Evolutionary conservation across 1,140 invertebrate genomes (phyloP).

Genomic region (Marisa cornuarietis): DNA sequence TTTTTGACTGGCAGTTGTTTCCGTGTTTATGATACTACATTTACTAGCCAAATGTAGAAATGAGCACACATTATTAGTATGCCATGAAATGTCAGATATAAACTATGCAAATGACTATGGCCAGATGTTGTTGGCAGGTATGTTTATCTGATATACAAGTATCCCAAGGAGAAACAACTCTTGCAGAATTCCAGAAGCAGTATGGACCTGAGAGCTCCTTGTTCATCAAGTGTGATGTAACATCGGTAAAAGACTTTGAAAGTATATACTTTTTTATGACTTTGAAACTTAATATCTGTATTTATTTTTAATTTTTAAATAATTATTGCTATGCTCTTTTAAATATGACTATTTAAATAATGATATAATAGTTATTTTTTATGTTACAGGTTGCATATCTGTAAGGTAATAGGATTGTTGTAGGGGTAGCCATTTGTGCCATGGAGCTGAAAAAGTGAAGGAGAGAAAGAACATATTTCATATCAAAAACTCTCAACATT

Average conservation of each 20-base stretch:
- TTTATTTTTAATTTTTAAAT: too few species aligned
- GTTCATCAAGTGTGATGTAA: conserved; percentile 78
- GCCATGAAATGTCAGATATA: not conserved
- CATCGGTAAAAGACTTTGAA: conserved; percentile 78
- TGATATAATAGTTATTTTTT: not conserved
- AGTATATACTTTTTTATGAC: conserved; percentile 60
- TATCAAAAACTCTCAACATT: not conserved
- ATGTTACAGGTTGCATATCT: not conserved
- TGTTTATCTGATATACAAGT: conserved; percentile 29
- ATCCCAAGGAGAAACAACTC: conserved; percentile 20
- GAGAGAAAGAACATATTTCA: not conserved
- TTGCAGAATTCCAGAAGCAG: conserved; percentile 11
- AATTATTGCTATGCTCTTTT: not conserved
- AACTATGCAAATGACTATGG: not conserved
- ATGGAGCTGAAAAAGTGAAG: not conserved
- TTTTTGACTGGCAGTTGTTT: not conserved
- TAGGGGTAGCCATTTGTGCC: not conserved
- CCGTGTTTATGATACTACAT: not conserved
- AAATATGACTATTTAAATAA: not conserved
- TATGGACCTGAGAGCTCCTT: conserved; percentile 72
- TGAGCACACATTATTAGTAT: not conserved
- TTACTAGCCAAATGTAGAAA: not conserved
- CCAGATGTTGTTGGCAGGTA: conserved; percentile 17
- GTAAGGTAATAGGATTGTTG: not conserved
- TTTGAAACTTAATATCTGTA: not conserved